Percentiles rank a stretch among this genome's conserved stretches.
These are phyloP conservation scores for Euwallacea similis DNA, from an alignment of 1,140 invertebrate genomes.

Conservation along the genomic window DNA sequence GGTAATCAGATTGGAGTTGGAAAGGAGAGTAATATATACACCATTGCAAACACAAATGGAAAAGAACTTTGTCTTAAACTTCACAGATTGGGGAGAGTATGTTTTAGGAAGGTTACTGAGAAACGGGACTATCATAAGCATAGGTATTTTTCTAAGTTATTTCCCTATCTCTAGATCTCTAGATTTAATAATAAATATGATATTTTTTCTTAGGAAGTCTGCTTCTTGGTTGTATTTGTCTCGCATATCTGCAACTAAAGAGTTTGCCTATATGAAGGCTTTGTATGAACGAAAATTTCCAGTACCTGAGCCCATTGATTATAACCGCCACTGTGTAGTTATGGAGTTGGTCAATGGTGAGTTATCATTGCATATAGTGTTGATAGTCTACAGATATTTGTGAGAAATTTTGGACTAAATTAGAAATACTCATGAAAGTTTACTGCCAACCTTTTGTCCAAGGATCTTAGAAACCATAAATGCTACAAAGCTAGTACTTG, in stretches of 20 bases:
- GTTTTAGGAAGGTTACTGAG: constrained; percentile 56
- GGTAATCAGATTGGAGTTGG: constrained; percentile 99
- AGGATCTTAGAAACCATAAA: neutral
- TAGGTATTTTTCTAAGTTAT: constrained; percentile 17
- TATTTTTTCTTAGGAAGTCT: constrained; percentile 63
- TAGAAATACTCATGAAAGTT: too few relatives aligned
- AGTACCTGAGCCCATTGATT: constrained; percentile 93
- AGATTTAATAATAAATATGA: neutral
- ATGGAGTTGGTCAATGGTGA: constrained; percentile 89
- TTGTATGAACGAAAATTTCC: constrained; percentile 89
- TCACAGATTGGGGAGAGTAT: constrained; percentile 64
- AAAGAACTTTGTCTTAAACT: constrained; percentile 85
- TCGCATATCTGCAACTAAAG: constrained; percentile 93
- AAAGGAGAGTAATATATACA: constrained; percentile 96
- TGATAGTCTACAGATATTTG: too few relatives aligned
- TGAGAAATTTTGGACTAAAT: too few relatives aligned
- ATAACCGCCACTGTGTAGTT: constrained; percentile 94
- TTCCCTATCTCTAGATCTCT: neutral
- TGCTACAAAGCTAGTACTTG: too few relatives aligned
- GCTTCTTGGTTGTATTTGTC: constrained; percentile 98
- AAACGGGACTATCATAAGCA: constrained; percentile 97
- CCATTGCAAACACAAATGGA: constrained; percentile 77
- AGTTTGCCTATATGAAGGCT: constrained; percentile 98
- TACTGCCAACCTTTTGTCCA: neutral
- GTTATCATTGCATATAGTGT: constrained; percentile 10